phyloP scores from a whole-genome alignment of 2,113 vertebrate species.

The Petroica traversi region DNA sequence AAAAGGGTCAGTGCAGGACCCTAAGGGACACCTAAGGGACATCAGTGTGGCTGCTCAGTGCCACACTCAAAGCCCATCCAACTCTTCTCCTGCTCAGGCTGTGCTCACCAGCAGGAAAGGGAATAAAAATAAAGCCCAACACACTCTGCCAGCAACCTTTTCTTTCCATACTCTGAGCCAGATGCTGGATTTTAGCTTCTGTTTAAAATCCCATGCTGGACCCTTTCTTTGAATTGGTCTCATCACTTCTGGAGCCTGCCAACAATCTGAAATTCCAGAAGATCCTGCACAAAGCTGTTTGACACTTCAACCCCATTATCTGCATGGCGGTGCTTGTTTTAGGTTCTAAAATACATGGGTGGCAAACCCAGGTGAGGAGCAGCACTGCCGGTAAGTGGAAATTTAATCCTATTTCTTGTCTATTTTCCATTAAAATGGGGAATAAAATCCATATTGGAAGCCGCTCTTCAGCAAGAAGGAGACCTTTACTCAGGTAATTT shows the following conservation, averaged over 20 bases:
- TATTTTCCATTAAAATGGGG: not conserved
- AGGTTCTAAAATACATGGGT: not conserved
- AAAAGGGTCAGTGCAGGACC: not conserved
- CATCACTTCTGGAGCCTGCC: not conserved
- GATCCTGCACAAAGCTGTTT: not conserved
- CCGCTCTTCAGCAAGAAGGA: not conserved
- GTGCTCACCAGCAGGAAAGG: not conserved
- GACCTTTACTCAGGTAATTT: not conserved
- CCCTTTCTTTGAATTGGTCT: not conserved
- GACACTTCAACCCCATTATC: not conserved
- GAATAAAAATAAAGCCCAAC: not conserved
- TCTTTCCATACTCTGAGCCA: not conserved
- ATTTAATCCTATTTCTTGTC: not conserved
- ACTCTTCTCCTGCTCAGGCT: not conserved
- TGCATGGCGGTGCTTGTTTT: not conserved
- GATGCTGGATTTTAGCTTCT: not conserved
- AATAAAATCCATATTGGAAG: not conserved
- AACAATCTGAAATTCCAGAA: not conserved
- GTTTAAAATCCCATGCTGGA: not conserved
- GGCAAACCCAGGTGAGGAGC: not conserved
- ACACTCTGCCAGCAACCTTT: not conserved
- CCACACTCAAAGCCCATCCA: not conserved
- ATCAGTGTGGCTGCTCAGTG: fast-evolving
- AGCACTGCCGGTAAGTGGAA: not conserved
- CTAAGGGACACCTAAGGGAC: not conserved